Percentiles rank a stretch among this genome's conserved stretches.
Conservation (phyloP, 2,113 vertebrate species). For the Misgurnus mizolepis region DNA sequence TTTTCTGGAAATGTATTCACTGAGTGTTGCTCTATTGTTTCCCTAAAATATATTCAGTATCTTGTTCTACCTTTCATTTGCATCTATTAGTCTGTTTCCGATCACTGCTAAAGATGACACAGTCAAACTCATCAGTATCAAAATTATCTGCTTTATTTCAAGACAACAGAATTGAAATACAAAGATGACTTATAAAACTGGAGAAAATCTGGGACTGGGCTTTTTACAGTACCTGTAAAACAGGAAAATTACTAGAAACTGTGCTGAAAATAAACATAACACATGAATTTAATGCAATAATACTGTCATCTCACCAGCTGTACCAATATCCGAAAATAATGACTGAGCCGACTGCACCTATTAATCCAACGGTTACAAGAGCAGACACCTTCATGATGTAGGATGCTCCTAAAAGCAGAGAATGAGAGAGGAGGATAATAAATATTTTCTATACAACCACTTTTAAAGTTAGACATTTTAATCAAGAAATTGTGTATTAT, state of each 20-base stretch:
- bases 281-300: background rate
- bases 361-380: slow-evolving; percentile 54
- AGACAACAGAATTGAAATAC: background rate
- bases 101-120: background rate
- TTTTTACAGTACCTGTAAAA: slow-evolving; percentile 21
- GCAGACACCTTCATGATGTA: slow-evolving; percentile 64
- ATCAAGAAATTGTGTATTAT: background rate
- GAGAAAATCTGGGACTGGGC: slow-evolving; percentile 14
- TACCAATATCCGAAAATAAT: slow-evolving; percentile 57
- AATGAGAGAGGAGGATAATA: background rate
- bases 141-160: background rate
- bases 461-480: background rate
- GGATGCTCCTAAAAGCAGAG: slow-evolving; percentile 61
- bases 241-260: background rate
- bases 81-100: background rate
- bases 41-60: background rate
- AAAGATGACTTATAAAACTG: background rate
- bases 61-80: background rate
- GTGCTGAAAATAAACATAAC: background rate
- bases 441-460: too few species aligned
- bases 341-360: slow-evolving; percentile 59
- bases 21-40: background rate
- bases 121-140: background rate
- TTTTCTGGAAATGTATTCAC: background rate
- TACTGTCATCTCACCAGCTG: slow-evolving; percentile 58